Percentiles rank a stretch among this genome's conserved stretches.
Evolutionary conservation across 2,113 vertebrate genomes (phyloP).

Genomic region (Gymnarchus niloticus): DNA sequence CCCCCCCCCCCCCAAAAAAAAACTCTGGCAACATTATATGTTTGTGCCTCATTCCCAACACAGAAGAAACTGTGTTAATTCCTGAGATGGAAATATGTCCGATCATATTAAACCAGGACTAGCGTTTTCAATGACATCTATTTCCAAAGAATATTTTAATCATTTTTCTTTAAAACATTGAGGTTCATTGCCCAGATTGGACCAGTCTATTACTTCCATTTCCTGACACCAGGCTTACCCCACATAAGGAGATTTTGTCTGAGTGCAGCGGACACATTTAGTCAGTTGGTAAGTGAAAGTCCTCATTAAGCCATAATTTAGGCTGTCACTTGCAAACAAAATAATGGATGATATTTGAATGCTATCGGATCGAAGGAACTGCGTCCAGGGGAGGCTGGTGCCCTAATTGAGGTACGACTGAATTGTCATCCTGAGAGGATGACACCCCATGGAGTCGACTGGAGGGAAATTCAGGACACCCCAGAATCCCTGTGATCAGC

Average conservation of each 20-base stretch:
- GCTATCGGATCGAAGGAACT: constrained; percentile 71
- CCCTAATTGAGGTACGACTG: constrained; percentile 70
- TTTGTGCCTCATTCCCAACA: background rate
- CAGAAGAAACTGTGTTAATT: background rate
- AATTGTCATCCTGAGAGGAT: constrained; percentile 54
- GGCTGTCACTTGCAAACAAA: constrained; percentile 72
- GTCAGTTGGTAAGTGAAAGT: constrained; percentile 67
- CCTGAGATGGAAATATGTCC: background rate
- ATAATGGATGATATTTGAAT: constrained; percentile 77
- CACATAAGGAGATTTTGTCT: constrained; percentile 8
- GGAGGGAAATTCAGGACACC: background rate
- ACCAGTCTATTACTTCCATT: background rate
- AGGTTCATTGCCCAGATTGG: background rate
- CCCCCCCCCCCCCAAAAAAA: background rate
- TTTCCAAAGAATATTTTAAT: background rate
- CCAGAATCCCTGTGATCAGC: background rate
- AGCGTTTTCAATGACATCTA: background rate
- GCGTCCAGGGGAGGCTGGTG: constrained; percentile 66
- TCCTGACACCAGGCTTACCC: background rate
- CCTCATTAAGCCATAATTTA: constrained; percentile 75
- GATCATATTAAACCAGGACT: background rate
- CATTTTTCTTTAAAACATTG: background rate
- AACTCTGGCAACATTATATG: background rate
- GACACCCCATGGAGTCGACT: background rate
- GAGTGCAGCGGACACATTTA: constrained; percentile 60